A percentile compares a stretch with the other conserved stretches of the same genome.
Evolutionary conservation across 2,113 vertebrate species (phyloP).

Genomic region (Aphelocoma coerulescens): DNA sequence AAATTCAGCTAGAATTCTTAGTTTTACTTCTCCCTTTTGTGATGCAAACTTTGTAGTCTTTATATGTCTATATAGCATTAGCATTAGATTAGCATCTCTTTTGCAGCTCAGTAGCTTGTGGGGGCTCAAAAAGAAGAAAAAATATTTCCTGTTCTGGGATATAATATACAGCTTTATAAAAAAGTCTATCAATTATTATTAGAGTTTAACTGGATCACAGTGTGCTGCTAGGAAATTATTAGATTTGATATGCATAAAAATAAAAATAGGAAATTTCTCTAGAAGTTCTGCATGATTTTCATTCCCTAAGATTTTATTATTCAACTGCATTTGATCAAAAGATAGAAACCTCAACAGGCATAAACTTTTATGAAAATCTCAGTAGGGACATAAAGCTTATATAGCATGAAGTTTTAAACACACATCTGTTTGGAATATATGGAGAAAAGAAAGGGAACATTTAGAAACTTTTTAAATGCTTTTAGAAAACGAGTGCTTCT

Average conservation of each 20-base stretch:
- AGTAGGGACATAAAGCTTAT: not conserved
- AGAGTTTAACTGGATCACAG: not conserved
- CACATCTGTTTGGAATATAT: not conserved
- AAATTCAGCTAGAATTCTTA: not conserved
- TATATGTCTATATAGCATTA: not conserved
- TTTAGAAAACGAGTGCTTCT: not conserved
- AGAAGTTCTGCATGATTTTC: not conserved
- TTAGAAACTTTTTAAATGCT: not conserved
- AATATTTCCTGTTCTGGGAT: not conserved
- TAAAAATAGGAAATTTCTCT: not conserved
- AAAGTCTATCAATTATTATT: not conserved
- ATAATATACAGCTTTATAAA: not conserved
- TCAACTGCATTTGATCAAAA: not conserved
- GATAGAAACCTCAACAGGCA: not conserved
- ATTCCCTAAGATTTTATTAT: not conserved
- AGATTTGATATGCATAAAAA: not conserved
- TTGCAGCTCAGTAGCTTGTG: not conserved
- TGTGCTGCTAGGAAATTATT: not conserved
- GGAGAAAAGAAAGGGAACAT: not conserved
- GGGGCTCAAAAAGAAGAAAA: not conserved
- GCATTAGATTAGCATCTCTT: not conserved
- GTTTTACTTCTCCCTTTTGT: not conserved
- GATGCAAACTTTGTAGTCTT: not conserved
- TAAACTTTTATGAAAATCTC: not conserved
- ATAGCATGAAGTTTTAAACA: conserved; percentile 3